Base-by-base conservation (phyloP, 2,888 invertebrate genomes). In the Crioceris asparagi region DNA sequence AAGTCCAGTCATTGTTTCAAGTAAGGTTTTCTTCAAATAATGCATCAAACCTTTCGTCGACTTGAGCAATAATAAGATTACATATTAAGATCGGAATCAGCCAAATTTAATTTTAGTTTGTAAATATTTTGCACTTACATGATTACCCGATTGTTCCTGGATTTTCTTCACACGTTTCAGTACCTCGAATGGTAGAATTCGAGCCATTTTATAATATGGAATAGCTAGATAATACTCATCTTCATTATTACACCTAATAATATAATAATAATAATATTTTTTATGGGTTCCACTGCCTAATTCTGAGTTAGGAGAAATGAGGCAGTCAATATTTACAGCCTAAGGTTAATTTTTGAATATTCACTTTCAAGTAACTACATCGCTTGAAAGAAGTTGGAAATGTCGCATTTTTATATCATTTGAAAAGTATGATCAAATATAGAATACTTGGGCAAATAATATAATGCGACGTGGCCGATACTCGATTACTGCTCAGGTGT, bases 181-280 rank as follows among this genome's bases (percentile, higher is more conserved):
- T 5, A 73, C 69, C 48, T 72, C 70, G 1, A 63, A 56, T 1
- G 72, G 65, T 30, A 60, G 62, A 3, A 72, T 48, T 18, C 66
- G 61, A 1, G 72, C 71, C 67, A 73, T 70, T 49, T 64, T 66
- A 44, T 72, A 74, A 45, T 72, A 75, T 0, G 70, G 69, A 37
- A 69, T 61, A 17, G 70, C 69, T 11, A 70, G 53, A 32, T 36
- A 40, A 35, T 58, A 64, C 18, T 61, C 58, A 3, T 52, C 52
- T 41, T 59, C 56, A 29, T 54, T 53, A 4, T 44, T 34, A 40
- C 58, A 56, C 58, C 61, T 61, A 43, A 54, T 23, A n/a, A 23
- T 29, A 31, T 17, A 19, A 32, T n/a, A 37, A 23, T 25, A 29
- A 16, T 15, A n/a, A n/a, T n/a, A n/a, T n/a, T n/a, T n/a, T n/a